Evolutionary conservation across 2,797 vertebrate genomes (phyloP).

Genomic region (Erethizon dorsatum): DNA sequence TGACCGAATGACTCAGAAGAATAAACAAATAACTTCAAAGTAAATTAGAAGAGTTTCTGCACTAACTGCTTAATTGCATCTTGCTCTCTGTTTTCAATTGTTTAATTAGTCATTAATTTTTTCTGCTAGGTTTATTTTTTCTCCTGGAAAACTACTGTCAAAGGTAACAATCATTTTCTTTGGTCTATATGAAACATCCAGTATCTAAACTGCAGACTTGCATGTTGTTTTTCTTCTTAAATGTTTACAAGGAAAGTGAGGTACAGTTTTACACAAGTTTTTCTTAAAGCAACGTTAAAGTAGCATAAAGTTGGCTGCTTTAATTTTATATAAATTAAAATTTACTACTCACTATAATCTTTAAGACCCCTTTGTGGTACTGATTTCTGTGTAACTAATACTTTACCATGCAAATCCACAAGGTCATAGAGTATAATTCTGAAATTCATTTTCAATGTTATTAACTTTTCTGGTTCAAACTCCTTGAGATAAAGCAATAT

Average conservation of each 20-base stretch:
- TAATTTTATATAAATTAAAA: constrained; percentile 45
- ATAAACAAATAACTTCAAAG: neutral
- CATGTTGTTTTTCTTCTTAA: neutral
- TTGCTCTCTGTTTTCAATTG: neutral
- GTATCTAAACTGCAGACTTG: neutral
- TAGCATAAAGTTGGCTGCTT: neutral
- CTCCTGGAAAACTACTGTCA: neutral
- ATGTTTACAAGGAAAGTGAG: neutral
- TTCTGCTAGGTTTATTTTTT: neutral
- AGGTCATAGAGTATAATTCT: constrained; percentile 62
- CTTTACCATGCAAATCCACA: constrained; percentile 54
- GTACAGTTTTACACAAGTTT: neutral
- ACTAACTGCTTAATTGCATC: neutral
- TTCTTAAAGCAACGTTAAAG: neutral
- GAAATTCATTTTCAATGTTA: constrained; percentile 57
- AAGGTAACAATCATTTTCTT: neutral
- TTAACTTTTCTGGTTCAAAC: constrained; percentile 78
- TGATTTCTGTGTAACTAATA: constrained; percentile 31
- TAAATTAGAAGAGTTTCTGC: neutral
- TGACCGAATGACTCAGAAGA: neutral
- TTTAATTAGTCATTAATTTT: neutral
- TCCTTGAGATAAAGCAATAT: constrained; percentile 58
- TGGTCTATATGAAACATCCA: neutral
- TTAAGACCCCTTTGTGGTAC: neutral
- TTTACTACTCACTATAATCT: neutral